Conservation (phyloP, 2,113 vertebrate species). For the Saguinus midas region DNA sequence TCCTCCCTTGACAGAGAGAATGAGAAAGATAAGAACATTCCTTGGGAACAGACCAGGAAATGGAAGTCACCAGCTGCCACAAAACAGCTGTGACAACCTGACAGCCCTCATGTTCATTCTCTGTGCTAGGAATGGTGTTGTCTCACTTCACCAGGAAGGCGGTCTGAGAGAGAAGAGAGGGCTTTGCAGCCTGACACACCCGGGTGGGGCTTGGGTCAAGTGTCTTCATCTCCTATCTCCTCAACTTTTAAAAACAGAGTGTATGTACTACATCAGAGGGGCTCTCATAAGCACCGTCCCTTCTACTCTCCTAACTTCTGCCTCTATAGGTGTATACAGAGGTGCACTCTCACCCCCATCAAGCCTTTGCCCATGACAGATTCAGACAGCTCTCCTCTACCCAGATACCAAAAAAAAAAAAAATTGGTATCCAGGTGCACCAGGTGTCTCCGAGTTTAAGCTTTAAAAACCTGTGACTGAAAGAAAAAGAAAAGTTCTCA, state of each 20-base stretch:
- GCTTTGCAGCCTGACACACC: background rate
- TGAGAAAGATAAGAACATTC: constrained; percentile 46
- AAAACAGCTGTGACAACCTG: background rate
- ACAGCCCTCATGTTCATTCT: background rate
- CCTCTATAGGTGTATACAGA: too few relatives aligned
- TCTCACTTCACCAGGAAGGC: background rate
- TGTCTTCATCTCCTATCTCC: background rate
- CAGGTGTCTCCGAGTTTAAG: background rate
- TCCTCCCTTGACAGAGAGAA: constrained; percentile 37
- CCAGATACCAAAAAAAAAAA: background rate
- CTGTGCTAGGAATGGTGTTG: too few relatives aligned
- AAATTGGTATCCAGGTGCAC: background rate
- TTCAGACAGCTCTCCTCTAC: background rate
- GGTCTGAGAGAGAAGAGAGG: too few relatives aligned
- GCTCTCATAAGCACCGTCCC: background rate
- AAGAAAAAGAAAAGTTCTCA: background rate
- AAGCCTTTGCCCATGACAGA: background rate
- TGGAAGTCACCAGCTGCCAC: background rate
- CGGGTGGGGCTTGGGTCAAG: background rate
- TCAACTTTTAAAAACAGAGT: background rate
- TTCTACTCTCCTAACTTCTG: background rate
- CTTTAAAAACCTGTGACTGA: background rate
- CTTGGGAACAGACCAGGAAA: constrained; percentile 54
- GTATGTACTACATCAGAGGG: too few relatives aligned
- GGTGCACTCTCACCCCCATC: too few relatives aligned